Base-by-base conservation (phyloP, 2,113 vertebrate genomes). In the Atrichornis clamosus region DNA sequence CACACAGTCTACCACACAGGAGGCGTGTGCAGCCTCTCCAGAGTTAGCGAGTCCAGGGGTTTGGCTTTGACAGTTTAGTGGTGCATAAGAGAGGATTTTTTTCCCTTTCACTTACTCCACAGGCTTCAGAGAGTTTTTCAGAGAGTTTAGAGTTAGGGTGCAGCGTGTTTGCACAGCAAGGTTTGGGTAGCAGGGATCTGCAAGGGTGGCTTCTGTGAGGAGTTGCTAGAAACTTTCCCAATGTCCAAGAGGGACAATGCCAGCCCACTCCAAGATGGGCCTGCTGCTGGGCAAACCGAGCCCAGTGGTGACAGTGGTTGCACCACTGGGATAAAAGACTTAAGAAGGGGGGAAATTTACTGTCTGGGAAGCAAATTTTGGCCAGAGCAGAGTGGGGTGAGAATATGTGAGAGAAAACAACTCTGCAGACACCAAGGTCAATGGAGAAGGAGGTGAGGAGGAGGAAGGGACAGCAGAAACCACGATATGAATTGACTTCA, bases 221-320 rank as follows among this genome's bases (percentile, higher is more conserved):
- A 65, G 26, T 1, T 62, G 35, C 6, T 14, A 6, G 67, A 80
- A 84, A 35, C 28, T 33, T 9, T 23, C 27, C 14, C 30, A 18
- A 15, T 17, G 8, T 11, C 47, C 12, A 12, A 11, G 3, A 47
- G 33, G 62, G 33, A 7, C 46, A 33, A 8, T 15, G 9, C 26
- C 46, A 63, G 30, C 16, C 4, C 3, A 55, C n/a, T 44, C 17
- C 39, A 27, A 5, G 82, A 9, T 0, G 2, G 44, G 59, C 6
- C 21, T 7, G 1, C 46, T 1, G 2, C 56, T 50, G 56, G 56
- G 32, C 77, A 84, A 55, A 60, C 33, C 0, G 2, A 72, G n/a
- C 18, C 74, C n/a, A 26, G 1, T 30, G 47, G 58, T 1, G 8
- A 16, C 0, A 0, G 5, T 14, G 27, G 17, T 9, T 24, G 11